These are phyloP conservation scores for Polylopha cassiicola DNA, from an alignment of 2,888 invertebrate species.

Conservation along the genomic window DNA sequence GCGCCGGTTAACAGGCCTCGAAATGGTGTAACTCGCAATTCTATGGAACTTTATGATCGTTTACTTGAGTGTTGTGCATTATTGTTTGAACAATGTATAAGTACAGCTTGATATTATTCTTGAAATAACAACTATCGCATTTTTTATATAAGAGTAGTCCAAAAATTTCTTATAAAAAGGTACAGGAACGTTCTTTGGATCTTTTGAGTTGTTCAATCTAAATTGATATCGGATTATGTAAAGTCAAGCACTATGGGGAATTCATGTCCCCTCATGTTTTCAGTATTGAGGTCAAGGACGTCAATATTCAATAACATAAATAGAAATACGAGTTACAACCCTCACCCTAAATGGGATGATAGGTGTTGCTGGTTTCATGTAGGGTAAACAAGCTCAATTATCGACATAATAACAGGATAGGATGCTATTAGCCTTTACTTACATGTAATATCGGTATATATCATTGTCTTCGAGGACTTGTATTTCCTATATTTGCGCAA, in stretches of 20 bases:
- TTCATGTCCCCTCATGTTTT: slow-evolving; percentile 39
- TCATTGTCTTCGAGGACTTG: too few relatives aligned
- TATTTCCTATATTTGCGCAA: too few relatives aligned
- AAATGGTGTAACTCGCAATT: slow-evolving; percentile 3
- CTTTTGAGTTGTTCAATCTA: too few relatives aligned
- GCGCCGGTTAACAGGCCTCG: not conserved
- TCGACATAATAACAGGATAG: slow-evolving; percentile 19
- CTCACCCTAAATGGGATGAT: slow-evolving; percentile 41
- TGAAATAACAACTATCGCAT: too few relatives aligned
- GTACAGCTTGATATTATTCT: too few relatives aligned
- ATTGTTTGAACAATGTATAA: too few relatives aligned
- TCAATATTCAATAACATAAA: slow-evolving; percentile 48
- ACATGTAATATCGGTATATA: not conserved
- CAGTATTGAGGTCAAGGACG: slow-evolving; percentile 53
- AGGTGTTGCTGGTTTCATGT: slow-evolving; percentile 28
- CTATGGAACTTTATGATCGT: not conserved
- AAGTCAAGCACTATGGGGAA: slow-evolving; percentile 14
- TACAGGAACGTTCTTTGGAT: too few relatives aligned
- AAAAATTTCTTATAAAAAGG: too few relatives aligned
- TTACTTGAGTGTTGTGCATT: not conserved
- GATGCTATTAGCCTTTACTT: slow-evolving; percentile 12
- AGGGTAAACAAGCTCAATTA: slow-evolving; percentile 26
- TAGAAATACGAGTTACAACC: slow-evolving; percentile 34
- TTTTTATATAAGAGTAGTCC: too few relatives aligned
- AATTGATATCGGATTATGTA: slow-evolving; percentile 12